Evolutionary conservation across 2,888 invertebrate species (phyloP).

Genomic region (Anoplius nigerrimus): DNA sequence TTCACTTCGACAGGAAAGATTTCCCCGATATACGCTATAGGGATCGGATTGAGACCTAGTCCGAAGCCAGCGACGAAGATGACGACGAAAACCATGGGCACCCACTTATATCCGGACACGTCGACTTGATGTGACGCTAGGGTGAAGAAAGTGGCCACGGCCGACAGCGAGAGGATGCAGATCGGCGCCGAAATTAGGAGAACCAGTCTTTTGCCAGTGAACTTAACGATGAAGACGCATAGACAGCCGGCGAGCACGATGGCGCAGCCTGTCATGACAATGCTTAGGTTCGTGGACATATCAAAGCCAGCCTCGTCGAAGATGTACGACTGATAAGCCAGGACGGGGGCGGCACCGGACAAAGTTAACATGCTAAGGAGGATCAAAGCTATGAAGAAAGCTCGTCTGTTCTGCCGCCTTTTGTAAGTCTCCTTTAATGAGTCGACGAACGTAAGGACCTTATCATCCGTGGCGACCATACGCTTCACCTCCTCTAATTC

Average conservation of each 20-base stretch:
- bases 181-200: conserved; percentile 63
- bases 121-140: conserved; percentile 56
- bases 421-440: conserved; percentile 32
- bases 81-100: conserved; percentile 68
- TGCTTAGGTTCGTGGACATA: conserved; percentile 64
- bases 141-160: conserved; percentile 66
- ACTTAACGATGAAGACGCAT: conserved; percentile 66
- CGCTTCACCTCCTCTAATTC: conserved; percentile 71
- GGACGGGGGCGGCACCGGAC: conserved; percentile 68
- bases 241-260: conserved; percentile 65
- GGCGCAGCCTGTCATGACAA: conserved; percentile 64
- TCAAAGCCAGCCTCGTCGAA: conserved; percentile 65
- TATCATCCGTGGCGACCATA: conserved; percentile 63
- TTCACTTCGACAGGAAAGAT: conserved; percentile 70
- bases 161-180: conserved; percentile 57
- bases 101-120: conserved; percentile 62
- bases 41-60: conserved; percentile 69
- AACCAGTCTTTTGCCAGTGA: conserved; percentile 65
- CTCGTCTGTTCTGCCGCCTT: conserved; percentile 58
- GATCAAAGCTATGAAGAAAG: conserved; percentile 65
- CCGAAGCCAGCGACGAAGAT: conserved; percentile 67
- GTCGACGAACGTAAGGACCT: conserved; percentile 23
- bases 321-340: conserved; percentile 70
- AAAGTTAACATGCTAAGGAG: conserved; percentile 64
- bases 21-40: conserved; percentile 70